These are phyloP conservation scores for Tetrax tetrax DNA, from an alignment of 2,113 vertebrate genomes.

Conservation along the genomic window DNA sequence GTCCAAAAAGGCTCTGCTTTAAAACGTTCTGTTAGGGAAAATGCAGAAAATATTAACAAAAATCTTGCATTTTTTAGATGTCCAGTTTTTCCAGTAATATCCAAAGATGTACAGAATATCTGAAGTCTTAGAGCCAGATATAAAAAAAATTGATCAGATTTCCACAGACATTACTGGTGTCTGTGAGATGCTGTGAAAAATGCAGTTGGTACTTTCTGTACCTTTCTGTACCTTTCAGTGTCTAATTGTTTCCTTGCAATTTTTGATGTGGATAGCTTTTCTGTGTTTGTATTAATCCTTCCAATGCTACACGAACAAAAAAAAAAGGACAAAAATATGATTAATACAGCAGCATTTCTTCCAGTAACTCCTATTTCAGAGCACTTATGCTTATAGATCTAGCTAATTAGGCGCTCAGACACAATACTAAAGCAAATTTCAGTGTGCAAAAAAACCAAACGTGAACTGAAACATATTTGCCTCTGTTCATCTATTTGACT, in stretches of 20 bases:
- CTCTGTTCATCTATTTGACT: slow-evolving; percentile 28
- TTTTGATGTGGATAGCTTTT: background rate
- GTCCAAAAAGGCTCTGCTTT: background rate
- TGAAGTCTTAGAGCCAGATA: background rate
- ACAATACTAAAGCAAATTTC: slow-evolving; percentile 41
- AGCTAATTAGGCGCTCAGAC: slow-evolving; percentile 40
- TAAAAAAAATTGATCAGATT: background rate
- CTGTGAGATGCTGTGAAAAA: background rate
- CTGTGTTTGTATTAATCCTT: background rate
- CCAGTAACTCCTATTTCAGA: background rate
- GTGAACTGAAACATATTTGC: slow-evolving; percentile 10
- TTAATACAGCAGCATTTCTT: background rate
- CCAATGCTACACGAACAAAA: background rate
- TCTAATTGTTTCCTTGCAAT: background rate
- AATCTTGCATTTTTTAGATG: background rate
- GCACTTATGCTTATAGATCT: background rate
- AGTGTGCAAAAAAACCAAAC: slow-evolving; percentile 17
- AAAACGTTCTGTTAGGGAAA: background rate
- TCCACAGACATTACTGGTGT: background rate
- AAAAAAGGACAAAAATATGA: background rate
- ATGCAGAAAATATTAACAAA: background rate
- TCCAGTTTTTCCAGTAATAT: background rate
- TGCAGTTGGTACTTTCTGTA: rapidly evolving
- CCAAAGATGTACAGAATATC: background rate
- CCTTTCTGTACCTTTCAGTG: background rate